A percentile compares a stretch with the other conserved stretches of the same genome.
Conservation (phyloP, 2,888 invertebrate genomes). For the Drosophila barbarae region DNA sequence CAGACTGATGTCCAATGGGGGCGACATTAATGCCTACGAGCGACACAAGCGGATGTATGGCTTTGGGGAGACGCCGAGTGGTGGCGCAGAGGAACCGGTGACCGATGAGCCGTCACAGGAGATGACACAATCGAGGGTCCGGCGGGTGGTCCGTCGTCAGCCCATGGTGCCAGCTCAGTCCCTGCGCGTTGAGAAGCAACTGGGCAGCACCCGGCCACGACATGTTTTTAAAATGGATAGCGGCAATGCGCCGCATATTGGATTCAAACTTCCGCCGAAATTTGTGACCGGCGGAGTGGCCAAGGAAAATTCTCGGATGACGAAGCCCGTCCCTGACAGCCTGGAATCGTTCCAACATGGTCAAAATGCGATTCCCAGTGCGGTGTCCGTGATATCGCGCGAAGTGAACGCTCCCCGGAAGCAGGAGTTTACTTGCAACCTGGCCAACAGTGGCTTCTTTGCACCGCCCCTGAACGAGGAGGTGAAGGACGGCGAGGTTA, state of each 20-base stretch:
- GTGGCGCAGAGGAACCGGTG: slow-evolving; percentile 23
- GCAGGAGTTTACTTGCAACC: slow-evolving; percentile 37
- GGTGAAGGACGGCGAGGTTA: too few relatives aligned
- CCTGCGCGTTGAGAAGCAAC: slow-evolving; percentile 66
- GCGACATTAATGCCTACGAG: slow-evolving; percentile 37
- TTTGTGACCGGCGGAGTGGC: not conserved
- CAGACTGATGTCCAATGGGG: slow-evolving; percentile 44
- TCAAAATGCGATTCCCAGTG: slow-evolving; percentile 44
- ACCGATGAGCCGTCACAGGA: slow-evolving; percentile 7
- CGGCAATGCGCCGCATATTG: slow-evolving; percentile 49
- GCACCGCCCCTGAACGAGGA: slow-evolving; percentile 7
- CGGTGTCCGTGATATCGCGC: slow-evolving; percentile 48
- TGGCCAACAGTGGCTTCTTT: slow-evolving; percentile 49
- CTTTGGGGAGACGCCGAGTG: not conserved
- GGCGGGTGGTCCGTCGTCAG: slow-evolving; percentile 15
- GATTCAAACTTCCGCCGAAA: slow-evolving; percentile 28
- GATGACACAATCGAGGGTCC: not conserved
- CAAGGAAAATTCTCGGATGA: not conserved
- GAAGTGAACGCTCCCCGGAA: slow-evolving; percentile 52
- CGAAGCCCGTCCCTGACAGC: not conserved
- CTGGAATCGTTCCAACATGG: slow-evolving; percentile 41
- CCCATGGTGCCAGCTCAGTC: slow-evolving; percentile 64
- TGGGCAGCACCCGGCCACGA: slow-evolving; percentile 18
- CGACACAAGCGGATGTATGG: slow-evolving; percentile 34
- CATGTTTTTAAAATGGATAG: slow-evolving; percentile 53